Evolutionary conservation across 2,888 invertebrate genomes (phyloP).

Genomic region (Bhutanitis thaidina): DNA sequence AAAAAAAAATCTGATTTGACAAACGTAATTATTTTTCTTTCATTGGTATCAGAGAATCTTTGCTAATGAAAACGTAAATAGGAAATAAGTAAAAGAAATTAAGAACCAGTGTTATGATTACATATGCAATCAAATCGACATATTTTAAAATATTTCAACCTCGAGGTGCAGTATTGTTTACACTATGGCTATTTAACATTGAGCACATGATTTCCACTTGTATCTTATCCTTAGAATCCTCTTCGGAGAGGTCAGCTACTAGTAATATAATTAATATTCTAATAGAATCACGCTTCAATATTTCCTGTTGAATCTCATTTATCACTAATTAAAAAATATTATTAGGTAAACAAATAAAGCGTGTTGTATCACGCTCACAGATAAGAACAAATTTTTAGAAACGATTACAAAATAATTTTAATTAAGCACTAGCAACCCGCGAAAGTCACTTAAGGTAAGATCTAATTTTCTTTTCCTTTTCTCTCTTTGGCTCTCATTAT

Average conservation of each 20-base stretch:
- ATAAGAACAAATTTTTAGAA: too few relatives aligned
- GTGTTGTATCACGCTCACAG: not conserved
- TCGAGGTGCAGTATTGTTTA: slow-evolving; percentile 3
- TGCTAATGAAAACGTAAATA: too few relatives aligned
- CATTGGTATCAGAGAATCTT: too few relatives aligned
- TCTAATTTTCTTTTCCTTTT: too few relatives aligned
- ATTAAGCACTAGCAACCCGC: too few relatives aligned
- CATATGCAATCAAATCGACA: not conserved
- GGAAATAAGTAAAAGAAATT: too few relatives aligned
- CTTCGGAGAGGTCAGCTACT: slow-evolving; percentile 32
- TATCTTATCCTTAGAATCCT: slow-evolving; percentile 24
- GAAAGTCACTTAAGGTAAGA: too few relatives aligned
- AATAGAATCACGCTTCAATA: slow-evolving; percentile 26
- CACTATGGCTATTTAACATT: slow-evolving; percentile 8
- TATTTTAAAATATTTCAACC: slow-evolving; percentile 7
- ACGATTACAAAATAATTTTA: too few relatives aligned
- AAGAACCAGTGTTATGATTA: too few relatives aligned
- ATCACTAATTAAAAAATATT: slow-evolving; percentile 6
- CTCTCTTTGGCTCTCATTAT: too few relatives aligned
- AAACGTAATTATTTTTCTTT: too few relatives aligned
- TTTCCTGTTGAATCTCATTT: slow-evolving; percentile 29
- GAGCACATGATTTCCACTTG: slow-evolving; percentile 10
- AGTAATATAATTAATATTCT: slow-evolving; percentile 30
- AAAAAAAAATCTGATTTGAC: too few relatives aligned
- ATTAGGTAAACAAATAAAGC: slow-evolving; percentile 2